A percentile compares a stretch with the other conserved stretches of the same genome.
phyloP scores from a whole-genome alignment of 2,797 vertebrate genomes.

The Pseudochaenichthys georgianus region DNA sequence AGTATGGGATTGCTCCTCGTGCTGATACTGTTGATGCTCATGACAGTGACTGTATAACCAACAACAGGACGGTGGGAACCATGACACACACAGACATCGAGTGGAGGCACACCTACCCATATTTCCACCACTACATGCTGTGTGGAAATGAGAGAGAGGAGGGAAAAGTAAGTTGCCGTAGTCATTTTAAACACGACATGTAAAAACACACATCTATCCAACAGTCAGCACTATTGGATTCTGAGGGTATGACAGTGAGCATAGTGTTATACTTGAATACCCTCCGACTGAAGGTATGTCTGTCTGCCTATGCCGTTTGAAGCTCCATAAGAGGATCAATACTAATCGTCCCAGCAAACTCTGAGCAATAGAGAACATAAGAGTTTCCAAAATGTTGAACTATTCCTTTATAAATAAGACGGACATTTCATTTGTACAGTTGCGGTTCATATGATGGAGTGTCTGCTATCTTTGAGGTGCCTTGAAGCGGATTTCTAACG shows the following conservation, averaged over 20 bases:
- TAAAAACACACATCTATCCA: conserved; percentile 49
- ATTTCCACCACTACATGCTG: conserved; percentile 95
- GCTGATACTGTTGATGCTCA: conserved; percentile 16
- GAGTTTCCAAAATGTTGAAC: too few species aligned
- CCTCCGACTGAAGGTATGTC: not conserved
- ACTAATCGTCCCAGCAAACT: not conserved
- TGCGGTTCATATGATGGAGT: too few species aligned
- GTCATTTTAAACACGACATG: conserved; percentile 63
- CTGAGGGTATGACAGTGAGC: conserved; percentile 20
- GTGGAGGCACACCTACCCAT: conserved; percentile 89
- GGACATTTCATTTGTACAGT: too few species aligned
- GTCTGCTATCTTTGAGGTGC: too few species aligned
- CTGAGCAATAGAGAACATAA: too few species aligned
- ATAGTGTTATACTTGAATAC: not conserved
- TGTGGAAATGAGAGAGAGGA: conserved; percentile 88
- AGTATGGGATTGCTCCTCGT: not conserved
- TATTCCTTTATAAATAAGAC: too few species aligned
- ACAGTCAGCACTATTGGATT: conserved; percentile 43
- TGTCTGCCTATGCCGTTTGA: not conserved
- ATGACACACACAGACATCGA: conserved; percentile 48
- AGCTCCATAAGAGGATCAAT: not conserved
- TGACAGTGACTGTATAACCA: conserved; percentile 29
- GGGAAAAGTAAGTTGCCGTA: conserved; percentile 82
- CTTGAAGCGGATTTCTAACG: not conserved
- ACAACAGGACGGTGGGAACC: conserved; percentile 20